Base-by-base conservation (phyloP, 2,797 vertebrate species). In the Pseudomugil tenellus region DNA sequence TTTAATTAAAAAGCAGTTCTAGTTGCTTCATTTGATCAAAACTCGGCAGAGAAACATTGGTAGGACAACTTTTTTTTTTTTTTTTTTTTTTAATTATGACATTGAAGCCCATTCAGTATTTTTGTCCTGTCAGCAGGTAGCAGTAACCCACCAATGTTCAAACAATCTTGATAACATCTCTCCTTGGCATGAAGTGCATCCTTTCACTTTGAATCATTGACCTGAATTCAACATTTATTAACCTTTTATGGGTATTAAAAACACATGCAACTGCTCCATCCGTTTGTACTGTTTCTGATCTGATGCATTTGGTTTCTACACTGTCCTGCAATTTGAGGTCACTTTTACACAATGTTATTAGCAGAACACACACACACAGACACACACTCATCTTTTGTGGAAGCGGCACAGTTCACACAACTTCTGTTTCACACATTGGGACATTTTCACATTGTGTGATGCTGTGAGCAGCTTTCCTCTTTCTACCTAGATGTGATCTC, bases 81-180 rank as follows among this genome's bases (percentile, higher is more conserved):
- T 21, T 46, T n/a, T n/a, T n/a, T n/a, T n/a, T 37, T 34, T 17
- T 67, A 55, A 68, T 34, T 60, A 43, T 73, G 84, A 85, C 79
- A 72, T 88, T 71, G 29, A 67, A 29, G 69, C 56, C 41, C 19
- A n/a, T n/a, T n/a, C 41, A 43, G 2, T 43, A n/a, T 7, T 43
- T 43, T 17, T 43, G 41, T n/a, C n/a, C 2, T 43, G 41, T 61
- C 66, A 63, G 68, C 74, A 72, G 72, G 58, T 71, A 58, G 43
- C 13, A 41, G 28, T 26, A 35, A n/a, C 64, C 75, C 31, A 6
- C 19, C 25, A 2, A 81, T 54, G 62, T 74, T 72, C 35, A 69
- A 84, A 83, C 81, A 79, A 79, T 65, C 77, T 32, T 13, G 67
- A 84, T 83, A 87, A 57, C 79, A 86, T 86, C 83, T 88, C 80